Conservation (phyloP, 2,888 invertebrate genomes). For the Cremastobaeus sp. region DNA sequence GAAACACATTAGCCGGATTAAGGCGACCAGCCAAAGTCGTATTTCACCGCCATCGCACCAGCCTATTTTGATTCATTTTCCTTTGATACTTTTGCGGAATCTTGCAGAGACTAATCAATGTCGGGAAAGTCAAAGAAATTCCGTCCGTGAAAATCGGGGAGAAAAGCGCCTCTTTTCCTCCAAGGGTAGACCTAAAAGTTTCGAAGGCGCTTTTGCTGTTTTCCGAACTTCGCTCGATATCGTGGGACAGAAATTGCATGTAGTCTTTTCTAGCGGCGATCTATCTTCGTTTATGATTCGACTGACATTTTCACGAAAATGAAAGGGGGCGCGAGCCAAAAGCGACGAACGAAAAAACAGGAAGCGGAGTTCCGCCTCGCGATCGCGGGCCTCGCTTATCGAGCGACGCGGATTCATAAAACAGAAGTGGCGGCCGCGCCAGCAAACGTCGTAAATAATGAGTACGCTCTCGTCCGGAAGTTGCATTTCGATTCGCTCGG, state of each 20-base stretch:
- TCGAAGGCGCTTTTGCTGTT: too few relatives aligned
- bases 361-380: conserved; percentile 57
- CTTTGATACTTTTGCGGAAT: conserved; percentile 33
- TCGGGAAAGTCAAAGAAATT: too few relatives aligned
- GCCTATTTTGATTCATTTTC: conserved; percentile 51
- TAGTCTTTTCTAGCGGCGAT: conserved; percentile 22
- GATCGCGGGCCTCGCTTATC: conserved; percentile 52
- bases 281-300: conserved; percentile 52
- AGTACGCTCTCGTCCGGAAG: conserved; percentile 50
- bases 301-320: conserved; percentile 57
- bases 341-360: conserved; percentile 58
- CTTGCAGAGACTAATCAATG: too few relatives aligned
- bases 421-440: conserved; percentile 50
- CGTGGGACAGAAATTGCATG: too few relatives aligned
- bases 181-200: too few relatives aligned
- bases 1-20: conserved; percentile 44
- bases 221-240: too few relatives aligned
- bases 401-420: conserved; percentile 56
- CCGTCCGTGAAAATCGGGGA: too few relatives aligned
- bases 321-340: conserved; percentile 53
- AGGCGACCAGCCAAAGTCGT: conserved; percentile 45
- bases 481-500: conserved; percentile 58
- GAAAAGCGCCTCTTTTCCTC: too few relatives aligned
- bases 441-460: conserved; percentile 57
- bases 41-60: conserved; percentile 50